Evolutionary conservation across 1,140 invertebrate species (phyloP).

Genomic region (Neelides sp.): DNA sequence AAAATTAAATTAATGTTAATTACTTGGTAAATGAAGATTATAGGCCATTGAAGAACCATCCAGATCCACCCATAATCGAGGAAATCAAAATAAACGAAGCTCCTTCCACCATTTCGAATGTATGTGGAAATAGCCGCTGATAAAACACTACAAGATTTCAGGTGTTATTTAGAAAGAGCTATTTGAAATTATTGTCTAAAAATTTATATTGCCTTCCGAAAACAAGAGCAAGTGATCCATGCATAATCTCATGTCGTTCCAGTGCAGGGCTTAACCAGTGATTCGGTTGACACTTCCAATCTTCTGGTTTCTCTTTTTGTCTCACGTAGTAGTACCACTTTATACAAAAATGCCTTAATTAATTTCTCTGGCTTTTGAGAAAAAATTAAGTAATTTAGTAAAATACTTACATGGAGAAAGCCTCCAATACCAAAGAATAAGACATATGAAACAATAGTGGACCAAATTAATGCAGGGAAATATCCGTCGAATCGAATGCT

Average conservation of each 20-base stretch:
- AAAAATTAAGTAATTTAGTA: conserved; percentile 4
- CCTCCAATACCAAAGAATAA: conserved; percentile 49
- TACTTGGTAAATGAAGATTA: conserved; percentile 51
- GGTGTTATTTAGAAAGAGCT: background rate
- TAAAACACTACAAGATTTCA: conserved; percentile 35
- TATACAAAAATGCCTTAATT: conserved; percentile 11
- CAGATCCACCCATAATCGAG: conserved; percentile 51
- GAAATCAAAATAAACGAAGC: conserved; percentile 49
- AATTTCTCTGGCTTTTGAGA: conserved; percentile 25
- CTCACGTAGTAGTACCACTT: conserved; percentile 58
- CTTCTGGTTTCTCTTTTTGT: conserved; percentile 43
- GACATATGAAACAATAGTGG: conserved; percentile 41
- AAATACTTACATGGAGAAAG: conserved; percentile 49
- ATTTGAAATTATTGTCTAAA: background rate
- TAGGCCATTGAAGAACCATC: conserved; percentile 49
- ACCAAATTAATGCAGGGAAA: conserved; percentile 34
- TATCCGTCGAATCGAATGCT: conserved; percentile 20
- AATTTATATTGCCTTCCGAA: conserved; percentile 33
- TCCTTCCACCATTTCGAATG: conserved; percentile 51
- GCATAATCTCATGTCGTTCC: conserved; percentile 53
- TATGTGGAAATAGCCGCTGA: conserved; percentile 50
- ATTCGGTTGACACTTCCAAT: conserved; percentile 62
- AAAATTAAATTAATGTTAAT: too few species aligned
- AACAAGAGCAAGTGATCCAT: conserved; percentile 47
- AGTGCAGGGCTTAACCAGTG: conserved; percentile 52